A percentile compares a stretch with the other conserved stretches of the same genome.
Conservation (phyloP, 2,888 invertebrate genomes). For the Biston stratarius region DNA sequence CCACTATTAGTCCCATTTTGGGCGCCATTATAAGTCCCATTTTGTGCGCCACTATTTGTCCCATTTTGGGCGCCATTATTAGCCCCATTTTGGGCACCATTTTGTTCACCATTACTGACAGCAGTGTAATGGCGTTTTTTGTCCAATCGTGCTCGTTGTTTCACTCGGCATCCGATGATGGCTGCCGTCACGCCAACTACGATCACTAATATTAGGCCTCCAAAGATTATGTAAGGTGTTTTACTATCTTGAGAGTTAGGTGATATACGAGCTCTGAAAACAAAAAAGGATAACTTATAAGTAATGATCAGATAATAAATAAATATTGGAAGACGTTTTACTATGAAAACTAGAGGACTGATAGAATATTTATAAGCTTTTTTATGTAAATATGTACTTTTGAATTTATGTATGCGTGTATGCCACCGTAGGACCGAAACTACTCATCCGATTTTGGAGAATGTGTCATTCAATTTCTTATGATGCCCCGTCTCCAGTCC, state of each 20-base stretch:
- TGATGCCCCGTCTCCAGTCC: no score
- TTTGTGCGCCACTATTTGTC: neutral
- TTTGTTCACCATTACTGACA: neutral
- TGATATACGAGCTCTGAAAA: slow-evolving; percentile 1
- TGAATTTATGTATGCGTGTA: no score
- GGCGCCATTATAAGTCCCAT: neutral
- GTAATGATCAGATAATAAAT: no score
- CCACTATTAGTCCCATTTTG: neutral
- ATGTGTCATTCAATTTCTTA: no score
- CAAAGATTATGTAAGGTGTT: neutral
- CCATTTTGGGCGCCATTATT: neutral
- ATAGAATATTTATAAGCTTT: no score
- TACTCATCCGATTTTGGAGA: no score
- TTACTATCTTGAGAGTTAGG: neutral
- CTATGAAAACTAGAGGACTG: neutral
- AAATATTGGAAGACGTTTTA: neutral
- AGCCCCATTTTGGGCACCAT: no score
- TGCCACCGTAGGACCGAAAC: no score
- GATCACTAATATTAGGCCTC: slow-evolving; percentile 2
- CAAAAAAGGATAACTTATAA: neutral
- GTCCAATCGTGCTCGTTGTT: neutral
- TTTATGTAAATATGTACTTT: no score
- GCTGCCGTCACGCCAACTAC: neutral
- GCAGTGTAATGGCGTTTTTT: neutral
- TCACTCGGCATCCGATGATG: slow-evolving; percentile 7